A percentile compares a stretch with the other conserved stretches of the same genome.
Evolutionary conservation across 2,113 vertebrate genomes (phyloP).

Genomic region (Lichenostomus cassidix): DNA sequence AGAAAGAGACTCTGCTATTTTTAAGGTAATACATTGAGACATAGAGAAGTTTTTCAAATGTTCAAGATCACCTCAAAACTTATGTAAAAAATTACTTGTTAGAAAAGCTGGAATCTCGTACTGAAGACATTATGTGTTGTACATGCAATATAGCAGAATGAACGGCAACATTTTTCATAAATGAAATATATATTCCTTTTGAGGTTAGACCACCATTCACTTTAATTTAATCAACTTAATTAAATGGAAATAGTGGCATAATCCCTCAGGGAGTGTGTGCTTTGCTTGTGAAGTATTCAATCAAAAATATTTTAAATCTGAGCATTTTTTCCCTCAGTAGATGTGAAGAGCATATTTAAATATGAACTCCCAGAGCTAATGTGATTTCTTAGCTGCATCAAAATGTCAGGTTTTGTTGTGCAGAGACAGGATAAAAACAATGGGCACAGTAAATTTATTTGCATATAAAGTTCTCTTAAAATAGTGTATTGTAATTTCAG

Average conservation of each 20-base stretch:
- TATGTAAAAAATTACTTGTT: neutral
- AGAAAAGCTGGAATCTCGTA: neutral
- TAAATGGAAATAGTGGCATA: conserved; percentile 66
- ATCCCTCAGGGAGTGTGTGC: conserved; percentile 26
- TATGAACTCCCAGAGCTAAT: neutral
- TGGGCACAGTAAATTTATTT: neutral
- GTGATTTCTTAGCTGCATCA: neutral
- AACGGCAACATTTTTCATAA: conserved; percentile 34
- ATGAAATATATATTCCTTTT: conserved; percentile 39
- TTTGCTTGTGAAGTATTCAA: conserved; percentile 55
- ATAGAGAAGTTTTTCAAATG: neutral
- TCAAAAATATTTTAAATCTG: conserved; percentile 67
- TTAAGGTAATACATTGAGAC: neutral
- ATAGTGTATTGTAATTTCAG: neutral
- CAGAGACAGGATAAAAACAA: neutral
- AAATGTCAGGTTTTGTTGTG: neutral
- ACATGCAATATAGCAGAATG: neutral
- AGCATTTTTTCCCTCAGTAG: neutral
- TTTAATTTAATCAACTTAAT: conserved; percentile 75
- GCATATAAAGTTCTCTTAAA: neutral
- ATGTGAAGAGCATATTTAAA: conserved; percentile 43
- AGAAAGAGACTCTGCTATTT: neutral
- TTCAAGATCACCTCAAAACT: conserved; percentile 8
- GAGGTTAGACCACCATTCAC: conserved; percentile 48
- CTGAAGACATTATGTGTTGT: neutral